Base-by-base conservation (phyloP, 2,888 invertebrate species). In the Pachycephus smyrnensis region DNA sequence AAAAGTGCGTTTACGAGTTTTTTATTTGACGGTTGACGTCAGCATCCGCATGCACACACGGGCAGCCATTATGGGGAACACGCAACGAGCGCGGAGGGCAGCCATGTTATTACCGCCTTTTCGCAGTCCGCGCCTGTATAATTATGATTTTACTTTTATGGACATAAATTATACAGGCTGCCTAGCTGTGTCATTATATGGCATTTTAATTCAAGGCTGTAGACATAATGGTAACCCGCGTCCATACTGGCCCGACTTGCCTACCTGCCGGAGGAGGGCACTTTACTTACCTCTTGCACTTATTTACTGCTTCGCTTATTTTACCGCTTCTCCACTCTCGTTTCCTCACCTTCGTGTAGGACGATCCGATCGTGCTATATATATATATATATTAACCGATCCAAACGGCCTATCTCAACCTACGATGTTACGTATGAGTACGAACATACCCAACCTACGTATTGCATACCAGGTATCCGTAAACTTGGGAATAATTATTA, bases 101-200 rank as follows among this genome's bases (percentile, higher is more conserved):
- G 87, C 86, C 85, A 83, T 89, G 86, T 90, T 90, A 90, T 90
- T 90, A 90, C 89, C 88, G 89, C 83, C 89, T 90, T 89, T 90
- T 90, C 89, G 88, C 88, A 89, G 89, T 86, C 84, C 85, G 84
- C 87, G 85, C 87, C 90, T 89, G 88, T 90, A 89, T 90, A 90
- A 90, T 90, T 90, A 90, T 90, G 90, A 90, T 90, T 90, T 90
- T 90, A 90, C 89, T 90, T 90, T 90, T 90, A 90, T 90, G 90
- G 90, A 89, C 90, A 90, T 90, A 90, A 90, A 90, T 90, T 90
- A 90, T 84, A 90, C 87, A 88, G 89, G 86, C 87, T 83, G 87
- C 84, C 86, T 88, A 86, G 89, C 90, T 88, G 89, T 90, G 90
- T 90, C 90, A 90, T 90, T 90, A 90, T 90, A 89, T 89, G 89